Evolutionary conservation across 2,113 vertebrate genomes (phyloP), one percentile per base, ranked within the genome.

Genomic region (Ursus arctos): DNA sequence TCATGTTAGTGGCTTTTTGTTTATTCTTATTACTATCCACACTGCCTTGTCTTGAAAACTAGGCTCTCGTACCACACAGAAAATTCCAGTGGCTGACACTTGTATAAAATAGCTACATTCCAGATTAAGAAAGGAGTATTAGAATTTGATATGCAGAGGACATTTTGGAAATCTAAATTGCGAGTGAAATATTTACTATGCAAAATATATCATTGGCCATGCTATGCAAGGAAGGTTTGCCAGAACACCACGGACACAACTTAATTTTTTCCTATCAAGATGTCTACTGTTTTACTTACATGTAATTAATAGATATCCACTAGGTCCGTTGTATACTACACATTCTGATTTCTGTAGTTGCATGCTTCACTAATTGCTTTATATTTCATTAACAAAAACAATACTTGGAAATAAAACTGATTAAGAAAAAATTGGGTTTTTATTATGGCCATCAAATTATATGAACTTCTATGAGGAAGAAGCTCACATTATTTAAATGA

Each of bases 331-430:
- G 18, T 90, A 33, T 76, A n/a, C 21, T 16, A 92, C 18, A 77
- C 33, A 63, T 26, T 91, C 86, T 96, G 28, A 79, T 86, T 79
- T 90, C 33, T n/a, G 47, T 10, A 76, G 9, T 63, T 74, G 4
- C 21, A 24, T 89, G 16, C 10, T 94, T 93, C 22, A 85, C 77
- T 96, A 72, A 65, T 33, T 89, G 7, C 18, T 40, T 71, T 90
- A 19, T 49, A 76, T 91, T 95, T 69, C 19, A 21, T 95, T 95
- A 85, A 71, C 7, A 71, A 31, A 53, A 79, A 28, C 4, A 95
- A 36, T 3, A 43, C 10, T 89, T 93, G 26, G 14, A 83, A 88
- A 92, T 93, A 77, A 93, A 87, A 97, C 5, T 86, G 31, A 91
- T 18, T 69, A 84, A 95, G 72, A 63, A 67, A 72, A 88, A 65